These are phyloP conservation scores for Platycheirus rosarum DNA, from an alignment of 2,888 invertebrate species.

Conservation along the genomic window DNA sequence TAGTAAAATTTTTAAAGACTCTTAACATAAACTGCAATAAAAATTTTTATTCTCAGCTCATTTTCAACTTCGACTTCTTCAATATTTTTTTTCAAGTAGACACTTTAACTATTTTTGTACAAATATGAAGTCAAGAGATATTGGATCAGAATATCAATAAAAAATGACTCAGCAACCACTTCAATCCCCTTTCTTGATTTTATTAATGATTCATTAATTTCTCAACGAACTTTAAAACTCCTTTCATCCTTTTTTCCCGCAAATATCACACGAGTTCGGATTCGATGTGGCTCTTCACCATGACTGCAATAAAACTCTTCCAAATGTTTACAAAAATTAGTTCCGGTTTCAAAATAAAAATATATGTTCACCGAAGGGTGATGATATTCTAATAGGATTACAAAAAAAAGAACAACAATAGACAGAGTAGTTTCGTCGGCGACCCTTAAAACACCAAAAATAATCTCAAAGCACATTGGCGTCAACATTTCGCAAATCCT, in stretches of 20 bases:
- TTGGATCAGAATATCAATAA: background rate
- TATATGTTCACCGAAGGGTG: conserved; percentile 60
- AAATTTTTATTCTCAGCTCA: no score
- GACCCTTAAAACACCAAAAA: background rate
- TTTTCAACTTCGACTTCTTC: no score
- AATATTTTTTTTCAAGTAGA: no score
- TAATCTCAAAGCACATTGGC: conserved; percentile 21
- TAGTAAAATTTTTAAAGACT: no score
- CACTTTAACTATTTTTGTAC: no score
- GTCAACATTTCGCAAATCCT: conserved; percentile 58
- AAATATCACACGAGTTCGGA: conserved; percentile 44
- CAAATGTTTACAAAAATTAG: conserved; percentile 64
- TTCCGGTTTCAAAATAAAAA: conserved; percentile 63
- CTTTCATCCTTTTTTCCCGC: conserved; percentile 19
- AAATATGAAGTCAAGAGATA: no score
- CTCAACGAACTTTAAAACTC: background rate
- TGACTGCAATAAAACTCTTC: conserved; percentile 45
- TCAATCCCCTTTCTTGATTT: background rate
- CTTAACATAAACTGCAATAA: no score
- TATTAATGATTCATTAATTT: background rate
- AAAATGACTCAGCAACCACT: background rate
- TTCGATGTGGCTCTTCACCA: conserved; percentile 56
- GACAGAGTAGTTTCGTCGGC: background rate
- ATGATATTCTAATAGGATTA: conserved; percentile 70
- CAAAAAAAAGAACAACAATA: conserved; percentile 11